Evolutionary conservation across 1,140 invertebrate genomes (phyloP).

Genomic region (Theocolax elegans): DNA sequence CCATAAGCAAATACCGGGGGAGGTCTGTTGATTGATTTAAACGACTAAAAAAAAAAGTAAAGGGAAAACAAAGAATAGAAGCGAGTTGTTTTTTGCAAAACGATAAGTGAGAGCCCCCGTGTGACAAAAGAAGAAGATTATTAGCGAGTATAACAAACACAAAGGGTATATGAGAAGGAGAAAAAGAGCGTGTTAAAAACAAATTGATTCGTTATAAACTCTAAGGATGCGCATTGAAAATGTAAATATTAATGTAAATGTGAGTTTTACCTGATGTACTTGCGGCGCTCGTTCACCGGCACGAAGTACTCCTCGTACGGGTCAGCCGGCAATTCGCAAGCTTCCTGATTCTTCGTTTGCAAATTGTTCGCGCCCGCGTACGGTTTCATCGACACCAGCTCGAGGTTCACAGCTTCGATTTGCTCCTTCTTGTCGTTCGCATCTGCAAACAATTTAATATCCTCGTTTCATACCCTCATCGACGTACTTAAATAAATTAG

Average conservation of each 20-base stretch:
- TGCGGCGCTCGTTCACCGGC: slow-evolving; percentile 84
- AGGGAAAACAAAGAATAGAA: too few relatives aligned
- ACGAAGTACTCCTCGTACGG: slow-evolving; percentile 87
- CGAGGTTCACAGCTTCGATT: slow-evolving; percentile 81
- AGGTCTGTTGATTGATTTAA: too few relatives aligned
- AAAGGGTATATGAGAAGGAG: neutral
- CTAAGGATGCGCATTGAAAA: too few relatives aligned
- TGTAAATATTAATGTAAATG: too few relatives aligned
- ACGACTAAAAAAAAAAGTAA: slow-evolving; percentile 16
- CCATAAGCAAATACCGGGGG: too few relatives aligned
- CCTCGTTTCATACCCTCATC: neutral
- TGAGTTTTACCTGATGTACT: slow-evolving; percentile 80
- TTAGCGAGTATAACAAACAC: neutral
- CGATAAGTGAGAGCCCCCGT: too few relatives aligned
- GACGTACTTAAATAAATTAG: too few relatives aligned
- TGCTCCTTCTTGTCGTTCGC: slow-evolving; percentile 63
- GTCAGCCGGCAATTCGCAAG: slow-evolving; percentile 73
- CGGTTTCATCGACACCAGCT: slow-evolving; percentile 81
- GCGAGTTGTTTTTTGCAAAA: too few relatives aligned
- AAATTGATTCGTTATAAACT: too few relatives aligned
- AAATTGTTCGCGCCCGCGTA: slow-evolving; percentile 69
- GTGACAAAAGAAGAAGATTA: neutral
- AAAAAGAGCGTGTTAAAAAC: neutral
- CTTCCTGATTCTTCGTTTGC: slow-evolving; percentile 78
- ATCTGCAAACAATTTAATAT: slow-evolving; percentile 48